Percentiles rank a stretch among this genome's conserved stretches.
These are phyloP conservation scores for Temnothorax longispinosus DNA, from an alignment of 1,140 invertebrate genomes.

Conservation along the genomic window DNA sequence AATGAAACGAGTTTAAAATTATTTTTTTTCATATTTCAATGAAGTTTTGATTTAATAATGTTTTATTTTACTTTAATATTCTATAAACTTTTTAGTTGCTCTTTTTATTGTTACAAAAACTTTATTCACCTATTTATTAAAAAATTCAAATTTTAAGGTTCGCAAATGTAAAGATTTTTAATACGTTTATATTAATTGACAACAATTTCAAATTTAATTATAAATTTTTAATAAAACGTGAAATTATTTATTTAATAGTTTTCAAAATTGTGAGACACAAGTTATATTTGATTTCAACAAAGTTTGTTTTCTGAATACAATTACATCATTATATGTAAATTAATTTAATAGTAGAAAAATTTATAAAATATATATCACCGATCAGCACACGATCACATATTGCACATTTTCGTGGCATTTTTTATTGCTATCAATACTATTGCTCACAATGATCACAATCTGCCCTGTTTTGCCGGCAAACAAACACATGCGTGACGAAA, in stretches of 20 bases:
- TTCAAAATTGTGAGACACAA: too few species aligned
- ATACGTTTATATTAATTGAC: too few species aligned
- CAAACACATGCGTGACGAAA: neutral
- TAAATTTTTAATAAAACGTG: too few species aligned
- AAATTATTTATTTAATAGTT: too few species aligned
- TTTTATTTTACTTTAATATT: neutral
- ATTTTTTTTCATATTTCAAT: neutral
- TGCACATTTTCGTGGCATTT: neutral
- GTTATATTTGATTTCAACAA: too few species aligned
- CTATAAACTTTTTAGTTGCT: neutral
- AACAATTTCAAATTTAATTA: too few species aligned
- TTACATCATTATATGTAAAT: neutral
- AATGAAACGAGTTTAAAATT: neutral
- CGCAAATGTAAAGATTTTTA: too few species aligned
- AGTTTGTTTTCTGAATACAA: neutral
- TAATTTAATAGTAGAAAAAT: neutral
- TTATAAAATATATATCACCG: neutral
- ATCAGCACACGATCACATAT: neutral
- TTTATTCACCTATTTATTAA: too few species aligned
- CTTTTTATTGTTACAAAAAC: neutral
- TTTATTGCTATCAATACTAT: neutral
- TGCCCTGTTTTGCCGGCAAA: neutral
- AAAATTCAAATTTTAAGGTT: too few species aligned
- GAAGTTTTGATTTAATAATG: neutral
- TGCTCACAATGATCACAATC: neutral